These are phyloP conservation scores for Gallinago solitaria DNA, from an alignment of 2,797 vertebrate species.

Conservation along the genomic window DNA sequence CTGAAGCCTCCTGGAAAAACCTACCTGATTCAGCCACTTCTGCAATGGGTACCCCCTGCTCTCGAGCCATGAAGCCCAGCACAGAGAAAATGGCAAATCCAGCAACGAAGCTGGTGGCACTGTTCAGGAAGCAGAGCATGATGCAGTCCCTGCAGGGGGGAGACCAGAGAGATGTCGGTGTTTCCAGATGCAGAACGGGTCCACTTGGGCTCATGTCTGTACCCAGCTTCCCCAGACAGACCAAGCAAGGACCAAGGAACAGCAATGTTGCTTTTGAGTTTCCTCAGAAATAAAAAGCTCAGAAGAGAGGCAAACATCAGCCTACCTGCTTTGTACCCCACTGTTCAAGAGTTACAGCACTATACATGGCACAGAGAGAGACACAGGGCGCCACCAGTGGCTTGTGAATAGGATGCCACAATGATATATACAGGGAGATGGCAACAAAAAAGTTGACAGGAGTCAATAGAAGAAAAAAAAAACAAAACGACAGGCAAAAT, in stretches of 20 bases:
- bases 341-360: neutral
- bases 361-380: neutral
- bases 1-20: neutral
- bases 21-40: slow-evolving; percentile 81
- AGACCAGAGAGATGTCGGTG: neutral
- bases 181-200: neutral
- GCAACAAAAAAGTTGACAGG: neutral
- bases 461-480: neutral
- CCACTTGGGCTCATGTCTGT: neutral
- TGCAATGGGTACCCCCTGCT: slow-evolving; percentile 72
- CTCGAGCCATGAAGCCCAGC: slow-evolving; percentile 88
- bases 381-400: neutral
- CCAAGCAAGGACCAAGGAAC: neutral
- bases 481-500: neutral
- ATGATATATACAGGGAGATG: neutral
- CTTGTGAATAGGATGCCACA: neutral
- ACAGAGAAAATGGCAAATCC: slow-evolving; percentile 92
- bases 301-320: neutral
- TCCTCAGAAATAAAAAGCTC: neutral
- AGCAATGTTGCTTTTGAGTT: neutral
- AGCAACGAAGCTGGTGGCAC: slow-evolving; percentile 86
- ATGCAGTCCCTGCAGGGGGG: slow-evolving; percentile 84
- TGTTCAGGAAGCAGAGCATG: slow-evolving; percentile 87
- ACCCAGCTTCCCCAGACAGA: neutral
- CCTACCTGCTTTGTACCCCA: neutral